Evolutionary conservation across 2,797 vertebrate genomes (phyloP).

Genomic region (Sebastes baramenuke): DNA sequence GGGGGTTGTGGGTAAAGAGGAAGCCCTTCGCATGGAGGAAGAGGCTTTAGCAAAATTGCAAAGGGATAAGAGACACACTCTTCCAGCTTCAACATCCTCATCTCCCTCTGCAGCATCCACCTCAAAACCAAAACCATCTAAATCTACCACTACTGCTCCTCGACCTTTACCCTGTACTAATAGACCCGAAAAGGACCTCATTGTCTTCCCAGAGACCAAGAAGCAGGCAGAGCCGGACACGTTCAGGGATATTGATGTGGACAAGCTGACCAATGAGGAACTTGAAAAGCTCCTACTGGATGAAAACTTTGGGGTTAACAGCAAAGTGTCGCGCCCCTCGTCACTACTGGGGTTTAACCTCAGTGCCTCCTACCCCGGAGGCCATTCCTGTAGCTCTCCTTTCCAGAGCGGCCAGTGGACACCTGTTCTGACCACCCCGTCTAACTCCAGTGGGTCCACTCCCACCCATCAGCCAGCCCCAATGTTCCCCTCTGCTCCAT

Average conservation of each 20-base stretch:
- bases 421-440: slow-evolving; percentile 81
- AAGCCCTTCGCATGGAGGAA: slow-evolving; percentile 97
- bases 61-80: slow-evolving; percentile 84
- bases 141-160: slow-evolving; percentile 67
- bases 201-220: slow-evolving; percentile 93
- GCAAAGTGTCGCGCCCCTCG: slow-evolving; percentile 78
- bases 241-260: slow-evolving; percentile 88
- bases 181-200: slow-evolving; percentile 92
- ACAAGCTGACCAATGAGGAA: slow-evolving; percentile 92
- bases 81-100: slow-evolving; percentile 65
- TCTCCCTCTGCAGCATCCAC: slow-evolving; percentile 60
- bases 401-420: slow-evolving; percentile 88
- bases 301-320: slow-evolving; percentile 88
- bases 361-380: slow-evolving; percentile 87
- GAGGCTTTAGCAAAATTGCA: slow-evolving; percentile 95
- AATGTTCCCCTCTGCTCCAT: slow-evolving; percentile 85
- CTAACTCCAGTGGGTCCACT: slow-evolving; percentile 80
- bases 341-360: slow-evolving; percentile 84
- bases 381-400: slow-evolving; percentile 79
- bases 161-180: slow-evolving; percentile 66
- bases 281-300: slow-evolving; percentile 95
- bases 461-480: slow-evolving; percentile 75
- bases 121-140: slow-evolving; percentile 51
- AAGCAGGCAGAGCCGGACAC: slow-evolving; percentile 83
- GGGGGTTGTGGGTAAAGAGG: slow-evolving; percentile 93